Conservation (phyloP, 2,113 vertebrate genomes). For the Ptyas mucosa region DNA sequence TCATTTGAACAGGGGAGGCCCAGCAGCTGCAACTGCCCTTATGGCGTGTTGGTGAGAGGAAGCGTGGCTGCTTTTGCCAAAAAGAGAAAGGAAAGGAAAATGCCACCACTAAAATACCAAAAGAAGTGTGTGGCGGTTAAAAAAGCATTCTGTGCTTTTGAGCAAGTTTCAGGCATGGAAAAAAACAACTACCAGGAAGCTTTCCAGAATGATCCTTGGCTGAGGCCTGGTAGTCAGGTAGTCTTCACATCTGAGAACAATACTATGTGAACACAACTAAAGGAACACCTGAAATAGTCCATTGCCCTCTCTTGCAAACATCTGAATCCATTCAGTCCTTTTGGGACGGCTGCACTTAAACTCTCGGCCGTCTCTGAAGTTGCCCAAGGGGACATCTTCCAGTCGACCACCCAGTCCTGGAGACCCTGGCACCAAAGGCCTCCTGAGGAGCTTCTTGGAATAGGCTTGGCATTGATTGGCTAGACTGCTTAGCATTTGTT, state of each 20-base stretch:
- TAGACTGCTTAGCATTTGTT: background rate
- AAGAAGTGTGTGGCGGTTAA: background rate
- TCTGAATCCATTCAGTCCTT: background rate
- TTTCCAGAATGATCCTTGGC: background rate
- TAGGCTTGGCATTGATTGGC: too few relatives aligned
- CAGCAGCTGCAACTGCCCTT: background rate
- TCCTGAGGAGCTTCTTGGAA: background rate
- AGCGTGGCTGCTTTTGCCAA: background rate
- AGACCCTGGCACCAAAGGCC: background rate
- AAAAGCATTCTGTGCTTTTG: background rate
- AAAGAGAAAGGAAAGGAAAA: background rate
- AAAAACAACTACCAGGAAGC: background rate
- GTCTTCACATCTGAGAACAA: background rate
- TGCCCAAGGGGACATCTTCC: background rate
- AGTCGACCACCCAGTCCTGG: too few relatives aligned
- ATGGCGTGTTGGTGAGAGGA: background rate
- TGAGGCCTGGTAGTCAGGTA: too few relatives aligned
- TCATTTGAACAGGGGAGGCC: too few relatives aligned
- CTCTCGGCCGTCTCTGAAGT: background rate
- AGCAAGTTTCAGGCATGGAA: background rate
- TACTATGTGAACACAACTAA: accelerated
- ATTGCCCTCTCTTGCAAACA: background rate
- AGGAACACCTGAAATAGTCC: background rate
- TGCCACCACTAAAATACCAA: too few relatives aligned
- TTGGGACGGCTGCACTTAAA: background rate